Conservation (phyloP, 2,888 invertebrate species). For the Lomographa bimaculata region DNA sequence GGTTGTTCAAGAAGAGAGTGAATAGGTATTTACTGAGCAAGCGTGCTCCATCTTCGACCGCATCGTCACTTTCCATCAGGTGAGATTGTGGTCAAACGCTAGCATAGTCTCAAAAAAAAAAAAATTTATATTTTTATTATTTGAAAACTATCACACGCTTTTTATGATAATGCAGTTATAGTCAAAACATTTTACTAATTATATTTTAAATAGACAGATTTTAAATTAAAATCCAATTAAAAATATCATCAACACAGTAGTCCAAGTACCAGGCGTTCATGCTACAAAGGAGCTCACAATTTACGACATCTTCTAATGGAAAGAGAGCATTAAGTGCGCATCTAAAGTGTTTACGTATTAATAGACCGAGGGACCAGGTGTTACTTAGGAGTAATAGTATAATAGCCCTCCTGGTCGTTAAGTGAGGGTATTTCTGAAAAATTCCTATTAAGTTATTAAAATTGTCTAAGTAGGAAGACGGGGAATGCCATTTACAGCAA, state of each 20-base stretch:
- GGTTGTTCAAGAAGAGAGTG: too few species aligned
- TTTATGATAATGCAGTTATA: too few species aligned
- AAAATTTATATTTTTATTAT: too few species aligned
- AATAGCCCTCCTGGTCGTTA: constrained; percentile 63
- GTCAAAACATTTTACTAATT: too few species aligned
- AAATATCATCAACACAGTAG: constrained; percentile 33
- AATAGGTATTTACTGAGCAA: too few species aligned
- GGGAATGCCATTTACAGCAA: constrained; percentile 21
- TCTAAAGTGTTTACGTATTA: constrained; percentile 75
- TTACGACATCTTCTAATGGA: constrained; percentile 77
- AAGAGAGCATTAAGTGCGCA: constrained; percentile 71
- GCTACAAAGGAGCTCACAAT: constrained; percentile 68
- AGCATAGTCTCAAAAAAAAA: too few species aligned
- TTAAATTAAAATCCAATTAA: too few species aligned
- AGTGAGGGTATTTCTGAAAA: constrained; percentile 49
- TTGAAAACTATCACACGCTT: too few species aligned
- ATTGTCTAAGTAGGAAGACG: constrained; percentile 21
- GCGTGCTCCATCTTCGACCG: too few species aligned
- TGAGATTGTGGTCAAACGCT: too few species aligned
- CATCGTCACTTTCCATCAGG: too few species aligned
- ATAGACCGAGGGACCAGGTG: constrained; percentile 77
- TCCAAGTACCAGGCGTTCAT: constrained; percentile 58
- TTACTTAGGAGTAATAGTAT: constrained; percentile 59
- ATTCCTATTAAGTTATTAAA: constrained; percentile 36
- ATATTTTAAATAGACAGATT: too few species aligned